Percentiles rank a stretch among this genome's conserved stretches.
Conservation (phyloP, 2,113 vertebrate species). For the Orientallactaga bullata region DNA sequence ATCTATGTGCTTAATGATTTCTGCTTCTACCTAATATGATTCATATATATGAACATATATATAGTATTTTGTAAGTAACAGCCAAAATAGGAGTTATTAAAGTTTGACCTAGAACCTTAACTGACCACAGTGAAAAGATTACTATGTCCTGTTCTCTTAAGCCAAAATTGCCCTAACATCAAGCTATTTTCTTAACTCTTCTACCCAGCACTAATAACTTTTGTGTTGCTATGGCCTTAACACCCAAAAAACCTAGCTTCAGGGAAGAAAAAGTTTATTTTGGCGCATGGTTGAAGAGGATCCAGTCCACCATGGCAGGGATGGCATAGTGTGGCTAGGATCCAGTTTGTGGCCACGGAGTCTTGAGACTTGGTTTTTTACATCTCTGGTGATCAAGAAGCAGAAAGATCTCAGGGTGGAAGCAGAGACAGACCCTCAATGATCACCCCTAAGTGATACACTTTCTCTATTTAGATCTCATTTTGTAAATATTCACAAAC, state of each 20-base stretch:
- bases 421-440: neutral
- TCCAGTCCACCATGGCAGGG: neutral
- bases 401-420: neutral
- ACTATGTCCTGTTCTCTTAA: neutral
- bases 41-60: too few species aligned
- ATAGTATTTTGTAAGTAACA: neutral
- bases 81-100: neutral
- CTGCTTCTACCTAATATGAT: neutral
- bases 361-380: neutral
- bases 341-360: neutral
- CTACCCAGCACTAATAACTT: neutral
- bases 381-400: neutral
- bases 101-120: neutral
- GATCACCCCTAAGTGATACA: neutral
- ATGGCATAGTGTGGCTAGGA: neutral
- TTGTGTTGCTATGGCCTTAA: neutral
- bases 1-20: slow-evolving; percentile 2
- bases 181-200: neutral
- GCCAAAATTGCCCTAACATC: neutral
- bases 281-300: neutral
- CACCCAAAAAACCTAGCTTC: neutral
- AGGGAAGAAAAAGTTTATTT: neutral
- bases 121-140: neutral
- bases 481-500: neutral
- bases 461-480: neutral